Percentiles rank a stretch among this genome's conserved stretches.
Conservation (phyloP, 2,113 vertebrate species). For the Galbula dea region DNA sequence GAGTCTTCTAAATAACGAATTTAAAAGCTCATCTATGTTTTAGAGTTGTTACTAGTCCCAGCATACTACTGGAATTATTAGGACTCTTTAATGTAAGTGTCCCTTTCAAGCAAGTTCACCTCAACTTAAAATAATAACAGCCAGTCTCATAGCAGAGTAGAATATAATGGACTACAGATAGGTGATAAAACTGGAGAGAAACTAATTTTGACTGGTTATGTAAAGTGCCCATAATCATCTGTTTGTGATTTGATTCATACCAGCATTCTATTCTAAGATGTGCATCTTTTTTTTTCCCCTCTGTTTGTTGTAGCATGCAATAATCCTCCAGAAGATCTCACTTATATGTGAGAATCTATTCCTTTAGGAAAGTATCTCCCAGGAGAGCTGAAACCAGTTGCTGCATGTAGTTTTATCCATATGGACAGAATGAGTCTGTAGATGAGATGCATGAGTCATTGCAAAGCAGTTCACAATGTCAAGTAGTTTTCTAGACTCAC, state of each 20-base stretch:
- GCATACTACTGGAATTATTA: background rate
- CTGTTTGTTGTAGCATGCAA: constrained; percentile 13
- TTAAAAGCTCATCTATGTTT: background rate
- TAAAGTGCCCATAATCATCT: constrained; percentile 31
- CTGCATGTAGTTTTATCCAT: background rate
- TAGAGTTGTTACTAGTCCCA: background rate
- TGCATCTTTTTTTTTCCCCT: background rate
- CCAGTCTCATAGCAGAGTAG: background rate
- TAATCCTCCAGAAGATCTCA: constrained; percentile 35
- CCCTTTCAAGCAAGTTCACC: background rate
- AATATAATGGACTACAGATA: background rate
- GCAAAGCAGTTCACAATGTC: constrained; percentile 8
- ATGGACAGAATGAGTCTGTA: constrained; percentile 1
- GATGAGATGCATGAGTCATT: constrained; percentile 35
- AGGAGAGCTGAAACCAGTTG: background rate
- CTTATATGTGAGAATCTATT: constrained; percentile 12
- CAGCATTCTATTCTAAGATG: constrained; percentile 21
- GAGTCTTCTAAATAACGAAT: background rate
- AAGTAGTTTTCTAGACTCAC: background rate
- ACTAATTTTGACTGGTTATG: constrained; percentile 19
- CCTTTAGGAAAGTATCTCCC: background rate
- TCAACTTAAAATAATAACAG: background rate
- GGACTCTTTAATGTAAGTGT: background rate
- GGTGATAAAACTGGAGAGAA: background rate
- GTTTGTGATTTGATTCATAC: constrained; percentile 14